Evolutionary conservation across 2,888 invertebrate species (phyloP).

Genomic region (Papilio elwesi): DNA sequence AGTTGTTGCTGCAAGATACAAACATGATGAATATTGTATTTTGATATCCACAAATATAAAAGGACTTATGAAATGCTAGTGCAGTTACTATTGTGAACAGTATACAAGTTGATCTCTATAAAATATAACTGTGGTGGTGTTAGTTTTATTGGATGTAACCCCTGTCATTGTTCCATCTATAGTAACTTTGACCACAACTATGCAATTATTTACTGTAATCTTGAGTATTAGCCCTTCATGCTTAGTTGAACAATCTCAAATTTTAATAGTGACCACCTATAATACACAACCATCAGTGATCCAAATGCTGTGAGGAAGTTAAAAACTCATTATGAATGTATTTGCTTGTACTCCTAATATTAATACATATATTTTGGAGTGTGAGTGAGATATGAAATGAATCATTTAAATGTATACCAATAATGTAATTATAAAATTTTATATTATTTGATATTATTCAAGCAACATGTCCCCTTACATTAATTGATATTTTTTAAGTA

Average conservation of each 20-base stretch:
- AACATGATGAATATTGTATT: conserved; percentile 41
- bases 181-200: conserved; percentile 30
- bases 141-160: conserved; percentile 39
- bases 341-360: conserved; percentile 71
- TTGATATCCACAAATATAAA: conserved; percentile 42
- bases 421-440: conserved; percentile 62
- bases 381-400: conserved; percentile 53
- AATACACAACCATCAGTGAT: conserved; percentile 58
- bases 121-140: conserved; percentile 46
- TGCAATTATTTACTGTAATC: conserved; percentile 33
- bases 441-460: conserved; percentile 47
- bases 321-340: conserved; percentile 69
- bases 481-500: conserved; percentile 47
- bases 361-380: conserved; percentile 67
- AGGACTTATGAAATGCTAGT: conserved; percentile 44
- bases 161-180: conserved; percentile 34
- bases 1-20: conserved; percentile 43
- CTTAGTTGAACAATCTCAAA: conserved; percentile 69
- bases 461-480: conserved; percentile 45
- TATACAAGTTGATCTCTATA: conserved; percentile 49
- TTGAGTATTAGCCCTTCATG: conserved; percentile 45
- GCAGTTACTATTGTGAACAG: conserved; percentile 48
- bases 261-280: conserved; percentile 54
- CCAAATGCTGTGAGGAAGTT: conserved; percentile 76
- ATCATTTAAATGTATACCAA: conserved; percentile 68